Evolutionary conservation across 2,888 invertebrate species (phyloP).

Genomic region (Marronus borbonicus): DNA sequence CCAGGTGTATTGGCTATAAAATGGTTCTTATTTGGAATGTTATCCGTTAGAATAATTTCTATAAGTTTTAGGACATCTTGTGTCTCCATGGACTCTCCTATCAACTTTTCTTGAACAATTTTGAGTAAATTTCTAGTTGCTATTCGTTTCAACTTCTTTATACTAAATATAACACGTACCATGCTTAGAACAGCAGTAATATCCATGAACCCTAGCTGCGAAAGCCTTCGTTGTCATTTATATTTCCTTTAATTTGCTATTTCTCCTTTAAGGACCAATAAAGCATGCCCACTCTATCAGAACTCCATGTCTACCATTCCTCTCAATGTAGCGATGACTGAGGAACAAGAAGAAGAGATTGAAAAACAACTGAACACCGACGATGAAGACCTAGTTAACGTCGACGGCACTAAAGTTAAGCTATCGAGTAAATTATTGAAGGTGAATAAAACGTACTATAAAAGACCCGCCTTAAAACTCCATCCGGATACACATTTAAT

Average conservation of each 20-base stretch:
- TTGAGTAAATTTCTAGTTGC: no score
- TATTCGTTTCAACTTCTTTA: no score
- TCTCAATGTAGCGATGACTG: conserved; percentile 81
- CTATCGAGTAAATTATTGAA: conserved; percentile 90
- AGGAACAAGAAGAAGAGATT: conserved; percentile 88
- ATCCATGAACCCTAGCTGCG: no score
- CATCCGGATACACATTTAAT: background rate
- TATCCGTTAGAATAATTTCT: no score
- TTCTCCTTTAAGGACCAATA: conserved; percentile 83
- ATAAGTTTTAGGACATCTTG: no score
- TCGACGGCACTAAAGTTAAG: conserved; percentile 95
- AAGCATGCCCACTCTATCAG: conserved; percentile 96
- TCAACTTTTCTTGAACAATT: no score
- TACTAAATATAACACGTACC: no score
- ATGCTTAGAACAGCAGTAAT: no score
- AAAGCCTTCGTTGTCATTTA: background rate
- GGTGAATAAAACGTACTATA: conserved; percentile 67
- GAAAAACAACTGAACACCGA: conserved; percentile 84
- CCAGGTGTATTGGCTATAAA: no score
- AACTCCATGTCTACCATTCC: conserved; percentile 76
- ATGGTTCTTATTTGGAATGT: no score
- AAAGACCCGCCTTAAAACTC: background rate
- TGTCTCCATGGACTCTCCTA: no score
- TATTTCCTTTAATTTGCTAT: background rate
- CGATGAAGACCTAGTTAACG: conserved; percentile 90